Evolutionary conservation across 2,888 invertebrate genomes (phyloP), one percentile per base, ranked within the genome.

Genomic region (Agapostemon virescens): DNA sequence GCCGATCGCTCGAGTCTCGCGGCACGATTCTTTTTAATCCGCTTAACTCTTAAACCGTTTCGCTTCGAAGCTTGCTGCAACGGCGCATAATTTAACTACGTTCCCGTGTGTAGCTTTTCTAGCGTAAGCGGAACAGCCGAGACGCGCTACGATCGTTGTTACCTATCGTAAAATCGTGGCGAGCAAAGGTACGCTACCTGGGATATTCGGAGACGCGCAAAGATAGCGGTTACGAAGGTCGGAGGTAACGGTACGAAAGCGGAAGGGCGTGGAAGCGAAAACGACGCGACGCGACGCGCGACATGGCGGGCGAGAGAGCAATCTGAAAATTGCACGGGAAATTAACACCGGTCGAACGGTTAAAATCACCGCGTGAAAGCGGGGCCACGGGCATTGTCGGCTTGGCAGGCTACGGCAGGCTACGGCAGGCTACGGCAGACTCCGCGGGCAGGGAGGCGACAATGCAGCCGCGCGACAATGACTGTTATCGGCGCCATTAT

Each of bases 401-500:
- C 30, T 49, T 49, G n/a, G 49, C 49, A 49, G 3, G n/a, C 70
- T 20, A 70, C 40, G 58, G 58, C 40, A 20, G 33, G 20, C 17
- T n/a, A n/a, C n/a, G n/a, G 49, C 49, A 49, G 3, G n/a, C 70
- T 20, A 70, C 40, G 58, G 58, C 40, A 20, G 33, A 11, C 17
- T 20, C 30, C 61, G 61, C 30, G 61, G 30, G 33, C 61, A 40
- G 30, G 40, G 23, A 38, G 17, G 40, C 23, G 40, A 74, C 73
- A 67, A 74, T 74, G 73, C 52, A 52, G 26, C 40, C 30, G 26
- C 26, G 38, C 30, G 26, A 70, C 70, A 70, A 70, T 70, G 70
- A 70, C 70, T 70, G 58, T 55, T 70, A 58, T 70, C 70, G 70
- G 70, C 70, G 70, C 58, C 58, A 70, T 70, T 70, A 70, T 70